Percentiles rank a stretch among this genome's conserved stretches.
phyloP scores from a whole-genome alignment of 2,888 invertebrate species.

The Spatulosminthurus flaviceps region DNA sequence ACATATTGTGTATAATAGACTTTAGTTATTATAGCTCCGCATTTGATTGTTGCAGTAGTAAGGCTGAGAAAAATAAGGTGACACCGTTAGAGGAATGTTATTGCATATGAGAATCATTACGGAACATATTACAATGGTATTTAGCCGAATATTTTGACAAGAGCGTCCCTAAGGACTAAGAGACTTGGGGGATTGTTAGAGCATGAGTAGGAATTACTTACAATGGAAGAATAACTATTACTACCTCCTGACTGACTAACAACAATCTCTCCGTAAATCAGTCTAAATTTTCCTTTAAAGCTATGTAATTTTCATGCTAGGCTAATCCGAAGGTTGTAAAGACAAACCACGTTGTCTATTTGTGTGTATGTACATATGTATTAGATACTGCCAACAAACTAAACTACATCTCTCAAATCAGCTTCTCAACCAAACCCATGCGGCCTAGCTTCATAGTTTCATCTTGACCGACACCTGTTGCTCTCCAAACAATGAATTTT shows the following conservation, averaged over 20 bases:
- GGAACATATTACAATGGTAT: not conserved
- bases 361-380: too few species aligned
- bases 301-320: slow-evolving; percentile 6
- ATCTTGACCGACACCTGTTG: slow-evolving; percentile 18
- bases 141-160: not conserved
- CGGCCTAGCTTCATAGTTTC: too few species aligned
- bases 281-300: not conserved
- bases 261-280: slow-evolving; percentile 3
- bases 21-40: too few species aligned
- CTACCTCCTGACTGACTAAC: not conserved
- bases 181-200: not conserved
- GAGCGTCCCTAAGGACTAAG: not conserved
- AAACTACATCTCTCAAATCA: too few species aligned
- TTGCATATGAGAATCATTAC: too few species aligned
- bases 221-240: not conserved
- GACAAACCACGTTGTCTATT: not conserved
- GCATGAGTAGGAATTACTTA: not conserved
- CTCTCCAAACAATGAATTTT: not conserved
- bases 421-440: too few species aligned
- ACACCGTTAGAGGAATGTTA: too few species aligned
- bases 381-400: too few species aligned
- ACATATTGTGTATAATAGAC: too few species aligned
- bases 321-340: slow-evolving; percentile 7
- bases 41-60: too few species aligned
- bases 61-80: not conserved